Evolutionary conservation across 2,113 vertebrate genomes (phyloP), one percentile per base, ranked within the genome.

Genomic region (Bombycilla garrulus): DNA sequence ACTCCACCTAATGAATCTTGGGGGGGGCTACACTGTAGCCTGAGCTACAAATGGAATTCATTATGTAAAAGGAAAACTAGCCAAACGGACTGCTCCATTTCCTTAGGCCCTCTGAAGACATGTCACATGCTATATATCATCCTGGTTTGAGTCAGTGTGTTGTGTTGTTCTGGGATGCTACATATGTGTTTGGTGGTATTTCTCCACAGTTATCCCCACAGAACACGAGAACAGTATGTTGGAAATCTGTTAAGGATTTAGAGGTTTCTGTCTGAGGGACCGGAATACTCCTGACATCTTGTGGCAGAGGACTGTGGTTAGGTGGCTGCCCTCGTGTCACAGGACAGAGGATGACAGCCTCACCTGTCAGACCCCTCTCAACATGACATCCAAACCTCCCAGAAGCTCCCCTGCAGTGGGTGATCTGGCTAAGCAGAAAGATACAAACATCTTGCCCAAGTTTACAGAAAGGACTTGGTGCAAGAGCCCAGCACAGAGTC

Each of bases 231-330:
- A 20, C 9, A 42, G 18, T 1, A 5, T 8, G 15, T 3, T 20
- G 38, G 48, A 42, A 91, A 65, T 62, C 21, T 35, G 5, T 6
- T 18, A 11, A 44, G 36, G 58, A 12, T 76, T 60, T 22, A 28
- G 48, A 42, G 36, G 10, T 42, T 65, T 42, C 40, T 6, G 5
- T 57, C 56, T 6, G 12, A 25, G 14, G 29, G 6, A 21, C 22
- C 20, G 35, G 25, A 3, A 4, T 4, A 35, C 10, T 12, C 20
- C 19, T 0, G 0, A 13, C 3, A 15, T 6, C 67, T 15, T 2
- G 9, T 22, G 24, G 31, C 70, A 60, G 17, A 40, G 15, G 21
- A 20, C 6, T 81, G 40, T 24, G 24, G 8, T 35, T 35, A 6
- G 12, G 29, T 47, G 70, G 19, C 24, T 81, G 45, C 15, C 25